These are phyloP conservation scores for Exaiptasia diaphana DNA, from an alignment of 64 coral and sea anemone species.

Conservation along the genomic window DNA sequence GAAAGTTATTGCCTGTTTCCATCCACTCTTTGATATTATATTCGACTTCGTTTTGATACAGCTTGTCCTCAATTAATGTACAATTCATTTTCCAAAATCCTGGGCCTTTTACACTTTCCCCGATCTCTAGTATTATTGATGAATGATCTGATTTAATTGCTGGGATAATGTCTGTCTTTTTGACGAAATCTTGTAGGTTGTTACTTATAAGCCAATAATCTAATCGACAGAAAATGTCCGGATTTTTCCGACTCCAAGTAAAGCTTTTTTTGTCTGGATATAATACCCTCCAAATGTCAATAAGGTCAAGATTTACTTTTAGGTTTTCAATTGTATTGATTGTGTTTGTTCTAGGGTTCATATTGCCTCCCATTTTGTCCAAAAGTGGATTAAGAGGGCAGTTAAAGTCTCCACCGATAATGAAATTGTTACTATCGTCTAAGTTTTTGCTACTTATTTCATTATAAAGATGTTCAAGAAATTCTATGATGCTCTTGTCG, in stretches of 20 bases:
- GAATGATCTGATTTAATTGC: constrained; percentile 42
- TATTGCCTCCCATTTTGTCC: not conserved
- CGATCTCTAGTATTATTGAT: constrained; percentile 9
- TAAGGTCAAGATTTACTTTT: not conserved
- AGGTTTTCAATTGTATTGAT: not conserved
- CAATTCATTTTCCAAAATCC: too few species aligned
- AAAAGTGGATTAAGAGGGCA: not conserved
- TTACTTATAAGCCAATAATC: constrained; percentile 21
- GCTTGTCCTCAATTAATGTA: too few species aligned
- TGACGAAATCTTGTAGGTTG: constrained; percentile 23
- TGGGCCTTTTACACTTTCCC: too few species aligned
- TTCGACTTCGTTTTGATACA: too few species aligned
- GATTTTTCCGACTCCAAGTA: constrained; percentile 30
- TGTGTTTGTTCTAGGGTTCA: not conserved
- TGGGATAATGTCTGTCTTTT: constrained; percentile 20
- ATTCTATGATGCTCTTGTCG: not conserved
- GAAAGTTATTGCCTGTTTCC: too few species aligned
- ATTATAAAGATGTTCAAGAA: not conserved
- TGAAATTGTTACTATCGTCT: not conserved
- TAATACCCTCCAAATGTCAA: constrained; percentile 20
- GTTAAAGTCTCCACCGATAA: constrained; percentile 40
- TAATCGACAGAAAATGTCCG: not conserved
- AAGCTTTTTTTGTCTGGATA: constrained; percentile 13
- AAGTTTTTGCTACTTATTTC: not conserved
- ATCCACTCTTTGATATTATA: too few species aligned